Evolutionary conservation across 2,797 vertebrate genomes (phyloP).

Genomic region (Rhabdophis nuchalis): DNA sequence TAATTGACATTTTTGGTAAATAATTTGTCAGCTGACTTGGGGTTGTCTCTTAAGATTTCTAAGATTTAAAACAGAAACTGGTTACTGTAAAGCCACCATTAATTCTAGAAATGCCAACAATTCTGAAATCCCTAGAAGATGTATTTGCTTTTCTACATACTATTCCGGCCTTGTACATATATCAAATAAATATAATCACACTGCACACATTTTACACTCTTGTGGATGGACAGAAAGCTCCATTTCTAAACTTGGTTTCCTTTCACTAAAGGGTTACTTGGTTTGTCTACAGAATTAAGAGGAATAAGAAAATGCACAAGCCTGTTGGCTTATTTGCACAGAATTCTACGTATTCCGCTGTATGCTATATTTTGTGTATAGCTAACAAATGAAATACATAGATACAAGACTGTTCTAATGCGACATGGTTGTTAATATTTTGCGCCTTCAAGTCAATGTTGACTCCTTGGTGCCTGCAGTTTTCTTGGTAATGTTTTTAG

Average conservation of each 20-base stretch:
- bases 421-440: background rate
- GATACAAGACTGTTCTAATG: background rate
- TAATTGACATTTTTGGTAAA: background rate
- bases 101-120: background rate
- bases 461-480: background rate
- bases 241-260: background rate
- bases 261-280: background rate
- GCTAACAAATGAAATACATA: background rate
- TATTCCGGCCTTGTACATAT: background rate
- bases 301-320: background rate
- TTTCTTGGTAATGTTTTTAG: background rate
- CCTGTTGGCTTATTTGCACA: background rate
- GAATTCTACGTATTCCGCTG: background rate
- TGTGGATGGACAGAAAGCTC: background rate
- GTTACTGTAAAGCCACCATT: background rate
- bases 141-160: background rate
- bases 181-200: background rate
- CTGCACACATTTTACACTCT: background rate
- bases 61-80: background rate
- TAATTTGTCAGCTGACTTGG: background rate
- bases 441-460: background rate
- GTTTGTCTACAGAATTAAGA: background rate
- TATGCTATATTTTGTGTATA: background rate
- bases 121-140: background rate
- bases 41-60: background rate